Conservation (phyloP, 2,113 vertebrate genomes). For the Oncorhynchus keta region DNA sequence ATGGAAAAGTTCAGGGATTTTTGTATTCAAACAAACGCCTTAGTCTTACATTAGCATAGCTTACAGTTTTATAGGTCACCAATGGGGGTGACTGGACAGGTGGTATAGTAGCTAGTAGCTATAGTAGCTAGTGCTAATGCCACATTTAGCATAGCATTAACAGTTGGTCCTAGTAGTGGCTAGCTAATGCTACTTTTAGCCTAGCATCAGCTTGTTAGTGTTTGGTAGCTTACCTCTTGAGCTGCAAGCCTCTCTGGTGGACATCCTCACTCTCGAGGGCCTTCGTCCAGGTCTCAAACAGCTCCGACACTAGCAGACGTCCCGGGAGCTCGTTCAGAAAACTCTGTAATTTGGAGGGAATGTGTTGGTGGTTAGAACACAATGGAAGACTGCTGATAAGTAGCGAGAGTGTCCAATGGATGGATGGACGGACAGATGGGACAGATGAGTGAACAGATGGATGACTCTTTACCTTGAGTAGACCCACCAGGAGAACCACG, state of each 20-base stretch:
- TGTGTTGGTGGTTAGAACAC: background rate
- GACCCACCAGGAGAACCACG: slow-evolving; percentile 83
- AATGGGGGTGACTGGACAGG: background rate
- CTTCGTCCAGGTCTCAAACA: slow-evolving; percentile 83
- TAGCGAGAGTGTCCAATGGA: background rate
- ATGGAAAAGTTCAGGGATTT: slow-evolving; percentile 13
- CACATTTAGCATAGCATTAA: background rate
- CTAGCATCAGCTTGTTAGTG: background rate
- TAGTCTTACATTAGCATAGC: background rate
- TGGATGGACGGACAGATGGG: background rate
- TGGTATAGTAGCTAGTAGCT: background rate
- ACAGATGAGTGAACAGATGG: background rate
- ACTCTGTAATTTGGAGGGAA: slow-evolving; percentile 73
- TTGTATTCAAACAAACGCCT: background rate
- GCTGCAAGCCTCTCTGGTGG: slow-evolving; percentile 71
- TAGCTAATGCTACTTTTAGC: background rate
- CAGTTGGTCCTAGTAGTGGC: background rate
- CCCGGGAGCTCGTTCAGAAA: slow-evolving; percentile 90
- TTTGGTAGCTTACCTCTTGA: slow-evolving; percentile 79
- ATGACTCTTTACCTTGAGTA: slow-evolving; percentile 82
- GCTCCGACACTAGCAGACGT: slow-evolving; percentile 81
- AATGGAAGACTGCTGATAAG: background rate
- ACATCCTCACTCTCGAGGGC: slow-evolving; percentile 75
- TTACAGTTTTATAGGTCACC: background rate
- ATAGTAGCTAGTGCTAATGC: too few relatives aligned